Evolutionary conservation across 2,797 vertebrate genomes (phyloP).

Genomic region (Chelonia mydas): DNA sequence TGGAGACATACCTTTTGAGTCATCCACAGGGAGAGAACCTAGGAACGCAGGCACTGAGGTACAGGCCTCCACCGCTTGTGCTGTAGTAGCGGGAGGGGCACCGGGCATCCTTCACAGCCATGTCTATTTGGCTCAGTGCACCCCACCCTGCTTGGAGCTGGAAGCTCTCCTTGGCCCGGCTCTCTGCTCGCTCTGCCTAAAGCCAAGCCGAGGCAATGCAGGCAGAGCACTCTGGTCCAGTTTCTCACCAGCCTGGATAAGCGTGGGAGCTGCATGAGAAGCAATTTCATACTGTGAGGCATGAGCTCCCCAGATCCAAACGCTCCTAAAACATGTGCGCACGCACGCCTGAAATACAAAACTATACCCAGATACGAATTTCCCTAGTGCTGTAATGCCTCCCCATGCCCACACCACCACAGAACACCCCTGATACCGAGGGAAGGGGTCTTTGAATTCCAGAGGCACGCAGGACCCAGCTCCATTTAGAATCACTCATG

Average conservation of each 20-base stretch:
- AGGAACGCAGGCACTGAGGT: not conserved
- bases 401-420: not conserved
- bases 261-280: not conserved
- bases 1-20: not conserved
- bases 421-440: not conserved
- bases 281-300: not conserved
- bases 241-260: not conserved
- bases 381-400: not conserved
- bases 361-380: not conserved
- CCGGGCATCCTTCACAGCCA: not conserved
- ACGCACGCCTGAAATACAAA: not conserved
- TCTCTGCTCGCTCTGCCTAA: not conserved
- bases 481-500: not conserved
- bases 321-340: not conserved
- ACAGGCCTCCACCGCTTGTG: not conserved
- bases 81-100: not conserved
- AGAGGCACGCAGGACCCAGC: accelerated
- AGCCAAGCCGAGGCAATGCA: not conserved
- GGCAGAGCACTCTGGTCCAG: not conserved
- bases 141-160: not conserved
- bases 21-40: not conserved
- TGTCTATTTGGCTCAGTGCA: not conserved
- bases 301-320: not conserved
- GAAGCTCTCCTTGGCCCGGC: not conserved
- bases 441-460: not conserved